Base-by-base conservation (phyloP, 2,113 vertebrate genomes). In the Phodopus roborovskii region DNA sequence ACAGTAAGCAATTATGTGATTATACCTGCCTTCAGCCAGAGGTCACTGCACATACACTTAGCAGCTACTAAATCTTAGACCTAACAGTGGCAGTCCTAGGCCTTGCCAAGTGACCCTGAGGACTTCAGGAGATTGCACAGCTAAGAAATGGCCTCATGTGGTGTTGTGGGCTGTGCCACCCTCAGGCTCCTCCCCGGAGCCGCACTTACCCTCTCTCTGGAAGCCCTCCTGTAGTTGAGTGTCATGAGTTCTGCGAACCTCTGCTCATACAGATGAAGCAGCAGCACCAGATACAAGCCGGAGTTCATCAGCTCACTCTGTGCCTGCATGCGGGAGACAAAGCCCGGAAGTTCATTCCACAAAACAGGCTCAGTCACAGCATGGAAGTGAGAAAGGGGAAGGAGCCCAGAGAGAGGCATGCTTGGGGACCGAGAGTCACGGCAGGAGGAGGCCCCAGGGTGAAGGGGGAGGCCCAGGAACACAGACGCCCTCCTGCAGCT, bases 251-350 rank as follows among this genome's bases (percentile, higher is more conserved):
- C 97, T 7, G 96, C 94, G 93, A 96, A 97, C 19, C 95, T 96
- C 96, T 97, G 74, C 58, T 98, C 95, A 5, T 98, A 98, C 53
- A 98, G 86, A 75, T 97, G 94, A 28, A 97, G 97, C 39, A 98
- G 94, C 45, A 97, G 92, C 24, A 96, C 91, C 92, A 97, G 97
- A 42, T 81, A 98, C 48, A 98, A 68, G 30, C 94, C 90, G 0
- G 97, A 94, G 30, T 97, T 97, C 95, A 94, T 95, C 81, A 97
- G 91, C 58, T 97, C 64, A 2, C 88, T 94, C 28, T 96, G 96
- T 81, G 93, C 96, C 96, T 98, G 36, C 2, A 17, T 3, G 20
- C 0, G 91, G 78, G 85, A 71, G 86, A 94, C 87, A 60, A 73
- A 74, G 20, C 66, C 62, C n/a, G 7, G 88, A 11, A 82, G 77